phyloP scores from a whole-genome alignment of 2,797 vertebrate genomes.

The Fistularia commersonii region DNA sequence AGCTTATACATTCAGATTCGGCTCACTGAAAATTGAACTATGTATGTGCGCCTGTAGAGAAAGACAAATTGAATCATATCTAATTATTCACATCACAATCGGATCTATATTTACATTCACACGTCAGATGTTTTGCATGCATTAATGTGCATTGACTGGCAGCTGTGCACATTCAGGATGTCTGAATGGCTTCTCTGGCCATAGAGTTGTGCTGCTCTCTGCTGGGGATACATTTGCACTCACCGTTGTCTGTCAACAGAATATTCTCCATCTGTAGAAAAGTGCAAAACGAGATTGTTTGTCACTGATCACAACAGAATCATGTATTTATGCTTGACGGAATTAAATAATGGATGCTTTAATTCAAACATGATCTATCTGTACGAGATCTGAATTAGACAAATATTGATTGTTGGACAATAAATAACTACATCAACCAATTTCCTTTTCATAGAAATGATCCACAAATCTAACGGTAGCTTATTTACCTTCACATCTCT shows the following conservation, averaged over 20 bases:
- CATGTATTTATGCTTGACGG: too few relatives aligned
- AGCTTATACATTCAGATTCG: neutral
- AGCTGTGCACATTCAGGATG: conserved; percentile 8
- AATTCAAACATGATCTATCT: too few relatives aligned
- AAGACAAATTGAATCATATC: too few relatives aligned
- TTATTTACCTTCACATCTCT: conserved; percentile 89
- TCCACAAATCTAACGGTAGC: neutral
- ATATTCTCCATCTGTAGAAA: conserved; percentile 92
- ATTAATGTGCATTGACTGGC: conserved; percentile 5
- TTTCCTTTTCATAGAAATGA: neutral
- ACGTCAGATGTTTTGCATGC: conserved; percentile 4
- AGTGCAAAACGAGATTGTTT: conserved; percentile 4
- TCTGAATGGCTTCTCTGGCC: conserved; percentile 24
- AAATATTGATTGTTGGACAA: too few relatives aligned
- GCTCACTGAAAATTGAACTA: neutral
- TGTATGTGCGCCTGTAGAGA: too few relatives aligned
- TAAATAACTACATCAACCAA: too few relatives aligned
- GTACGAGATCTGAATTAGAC: too few relatives aligned
- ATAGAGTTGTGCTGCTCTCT: conserved; percentile 52
- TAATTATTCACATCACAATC: too few relatives aligned
- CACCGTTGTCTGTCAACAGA: conserved; percentile 89
- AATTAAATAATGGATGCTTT: too few relatives aligned
- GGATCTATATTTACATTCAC: too few relatives aligned
- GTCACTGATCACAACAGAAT: too few relatives aligned
- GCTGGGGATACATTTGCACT: conserved; percentile 36